These are phyloP conservation scores for Bellardia pandia DNA, from an alignment of 2,888 invertebrate species.

Conservation along the genomic window DNA sequence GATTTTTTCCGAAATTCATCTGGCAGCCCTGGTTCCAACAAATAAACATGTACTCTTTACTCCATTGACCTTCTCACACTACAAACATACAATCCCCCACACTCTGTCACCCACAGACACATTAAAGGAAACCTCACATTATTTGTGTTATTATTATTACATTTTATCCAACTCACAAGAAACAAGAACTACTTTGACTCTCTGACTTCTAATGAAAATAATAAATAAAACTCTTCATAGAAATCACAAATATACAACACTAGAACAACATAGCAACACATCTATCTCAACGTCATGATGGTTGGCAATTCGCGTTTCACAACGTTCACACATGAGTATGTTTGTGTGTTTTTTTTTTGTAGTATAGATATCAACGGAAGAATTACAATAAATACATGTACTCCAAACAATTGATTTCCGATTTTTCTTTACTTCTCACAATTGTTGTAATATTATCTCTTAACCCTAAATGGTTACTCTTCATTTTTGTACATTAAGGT, in stretches of 20 bases:
- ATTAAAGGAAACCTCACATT: conserved; percentile 16
- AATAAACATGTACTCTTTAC: conserved; percentile 30
- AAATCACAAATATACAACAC: conserved; percentile 53
- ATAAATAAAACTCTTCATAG: conserved; percentile 34
- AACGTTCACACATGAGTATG: not conserved
- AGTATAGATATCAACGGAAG: conserved; percentile 14
- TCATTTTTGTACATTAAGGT: no score
- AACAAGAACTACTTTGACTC: not conserved
- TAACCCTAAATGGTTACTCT: no score
- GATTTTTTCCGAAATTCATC: no score
- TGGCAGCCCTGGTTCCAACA: no score
- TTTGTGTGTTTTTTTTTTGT: not conserved
- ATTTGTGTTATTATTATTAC: not conserved
- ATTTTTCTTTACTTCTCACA: conserved; percentile 19
- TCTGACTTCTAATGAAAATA: conserved; percentile 20
- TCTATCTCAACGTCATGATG: conserved; percentile 25
- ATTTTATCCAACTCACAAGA: conserved; percentile 44
- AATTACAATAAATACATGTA: conserved; percentile 21
- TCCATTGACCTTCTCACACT: conserved; percentile 71
- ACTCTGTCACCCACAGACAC: not conserved
- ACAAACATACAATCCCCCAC: conserved; percentile 18
- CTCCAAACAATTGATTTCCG: conserved; percentile 11
- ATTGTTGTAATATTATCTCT: conserved; percentile 21
- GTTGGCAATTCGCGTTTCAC: conserved; percentile 56
- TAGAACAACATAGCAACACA: conserved; percentile 8